Evolutionary conservation across 2,888 invertebrate genomes (phyloP).

Genomic region (Loripinus fragilis): DNA sequence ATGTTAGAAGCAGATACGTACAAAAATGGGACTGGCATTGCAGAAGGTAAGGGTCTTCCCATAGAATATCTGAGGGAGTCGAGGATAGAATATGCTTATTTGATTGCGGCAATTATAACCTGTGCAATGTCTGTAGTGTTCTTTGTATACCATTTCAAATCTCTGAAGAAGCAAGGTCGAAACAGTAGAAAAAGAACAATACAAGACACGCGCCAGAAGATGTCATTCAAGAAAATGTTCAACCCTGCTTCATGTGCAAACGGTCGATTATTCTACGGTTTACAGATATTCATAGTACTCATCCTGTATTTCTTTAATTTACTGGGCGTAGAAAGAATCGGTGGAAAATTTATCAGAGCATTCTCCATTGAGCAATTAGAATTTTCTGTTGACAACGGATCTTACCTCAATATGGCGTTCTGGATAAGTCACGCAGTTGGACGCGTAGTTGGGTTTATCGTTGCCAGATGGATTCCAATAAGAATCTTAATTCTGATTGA

Average conservation of each 20-base stretch:
- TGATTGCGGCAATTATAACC: conserved; percentile 59
- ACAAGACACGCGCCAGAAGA: background rate
- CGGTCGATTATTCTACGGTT: conserved; percentile 60
- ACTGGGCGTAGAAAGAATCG: conserved; percentile 68
- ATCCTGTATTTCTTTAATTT: conserved; percentile 66
- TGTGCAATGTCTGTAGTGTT: conserved; percentile 54
- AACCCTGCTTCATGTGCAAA: conserved; percentile 65
- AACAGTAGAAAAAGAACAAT: conserved; percentile 7
- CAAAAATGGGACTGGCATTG: background rate
- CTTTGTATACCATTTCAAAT: conserved; percentile 55
- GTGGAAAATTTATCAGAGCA: conserved; percentile 68
- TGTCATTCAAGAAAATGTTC: conserved; percentile 42
- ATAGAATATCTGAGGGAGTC: conserved; percentile 53
- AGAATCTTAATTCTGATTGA: conserved; percentile 63
- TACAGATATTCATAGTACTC: conserved; percentile 58
- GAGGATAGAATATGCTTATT: conserved; percentile 65
- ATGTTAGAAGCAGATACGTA: background rate
- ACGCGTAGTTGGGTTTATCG: conserved; percentile 57
- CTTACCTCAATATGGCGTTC: conserved; percentile 67
- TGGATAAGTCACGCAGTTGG: conserved; percentile 71
- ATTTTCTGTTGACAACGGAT: conserved; percentile 59
- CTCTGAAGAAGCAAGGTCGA: conserved; percentile 43
- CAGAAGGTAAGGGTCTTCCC: background rate
- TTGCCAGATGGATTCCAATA: conserved; percentile 64
- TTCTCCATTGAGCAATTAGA: conserved; percentile 67